Conservation (phyloP, 1,140 invertebrate species). For the Oscheius sp. region DNA sequence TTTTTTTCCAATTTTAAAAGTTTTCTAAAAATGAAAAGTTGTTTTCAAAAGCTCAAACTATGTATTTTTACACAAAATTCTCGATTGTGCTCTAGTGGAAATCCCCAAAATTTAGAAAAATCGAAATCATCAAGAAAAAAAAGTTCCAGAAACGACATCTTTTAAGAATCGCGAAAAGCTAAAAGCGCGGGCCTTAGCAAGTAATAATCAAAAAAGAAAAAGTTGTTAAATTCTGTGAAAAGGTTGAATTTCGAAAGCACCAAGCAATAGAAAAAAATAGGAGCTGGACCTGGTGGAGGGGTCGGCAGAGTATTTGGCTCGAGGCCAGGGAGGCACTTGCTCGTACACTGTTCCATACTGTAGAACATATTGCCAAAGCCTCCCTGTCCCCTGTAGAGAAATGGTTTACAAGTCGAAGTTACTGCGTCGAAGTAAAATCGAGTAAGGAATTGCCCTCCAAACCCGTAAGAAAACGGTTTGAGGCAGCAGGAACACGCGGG, state of each 20-base stretch:
- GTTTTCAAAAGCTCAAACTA: too few relatives aligned
- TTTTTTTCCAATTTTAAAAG: too few relatives aligned
- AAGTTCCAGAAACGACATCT: too few relatives aligned
- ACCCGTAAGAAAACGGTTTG: conserved; percentile 37
- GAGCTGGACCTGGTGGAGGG: neutral
- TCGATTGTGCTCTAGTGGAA: too few relatives aligned
- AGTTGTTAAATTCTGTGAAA: neutral
- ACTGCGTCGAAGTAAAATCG: conserved; percentile 40
- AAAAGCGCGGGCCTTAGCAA: too few relatives aligned
- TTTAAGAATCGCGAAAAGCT: too few relatives aligned
- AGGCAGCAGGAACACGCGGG: conserved; percentile 38
- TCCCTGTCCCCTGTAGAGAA: conserved; percentile 35
- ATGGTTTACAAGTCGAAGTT: conserved; percentile 26
- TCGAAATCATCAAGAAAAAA: too few relatives aligned
- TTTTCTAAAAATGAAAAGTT: too few relatives aligned
- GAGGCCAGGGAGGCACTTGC: neutral
- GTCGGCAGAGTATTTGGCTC: conserved; percentile 14
- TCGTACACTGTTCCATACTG: conserved; percentile 17
- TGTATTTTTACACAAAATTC: too few relatives aligned
- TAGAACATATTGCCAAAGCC: conserved; percentile 36
- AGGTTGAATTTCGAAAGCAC: neutral
- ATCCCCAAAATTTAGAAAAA: too few relatives aligned
- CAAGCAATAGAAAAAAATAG: neutral
- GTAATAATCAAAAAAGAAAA: too few relatives aligned
- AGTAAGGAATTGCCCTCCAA: conserved; percentile 23